A percentile compares a stretch with the other conserved stretches of the same genome.
These are phyloP conservation scores for Hystrix cristata DNA, from an alignment of 2,113 vertebrate genomes.

Conservation along the genomic window DNA sequence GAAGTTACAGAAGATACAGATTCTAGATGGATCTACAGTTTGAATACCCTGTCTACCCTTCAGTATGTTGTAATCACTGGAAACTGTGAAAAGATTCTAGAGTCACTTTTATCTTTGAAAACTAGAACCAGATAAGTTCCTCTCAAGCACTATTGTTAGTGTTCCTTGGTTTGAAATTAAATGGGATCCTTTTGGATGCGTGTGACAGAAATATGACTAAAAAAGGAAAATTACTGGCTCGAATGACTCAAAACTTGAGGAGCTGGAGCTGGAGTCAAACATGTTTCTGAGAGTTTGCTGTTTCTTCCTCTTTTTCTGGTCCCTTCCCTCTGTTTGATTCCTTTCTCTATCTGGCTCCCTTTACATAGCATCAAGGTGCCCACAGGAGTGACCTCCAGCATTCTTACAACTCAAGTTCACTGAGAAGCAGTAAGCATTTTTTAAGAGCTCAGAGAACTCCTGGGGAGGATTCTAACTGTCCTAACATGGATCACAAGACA, in stretches of 20 bases:
- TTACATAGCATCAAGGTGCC: neutral
- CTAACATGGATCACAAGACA: neutral
- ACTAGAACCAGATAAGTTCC: neutral
- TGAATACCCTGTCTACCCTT: neutral
- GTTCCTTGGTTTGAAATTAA: neutral
- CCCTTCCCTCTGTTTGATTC: neutral
- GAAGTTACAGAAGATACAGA: neutral
- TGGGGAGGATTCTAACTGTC: neutral
- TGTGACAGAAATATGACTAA: neutral
- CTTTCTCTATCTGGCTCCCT: neutral
- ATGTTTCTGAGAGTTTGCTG: neutral
- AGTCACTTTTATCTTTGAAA: slow-evolving; percentile 29
- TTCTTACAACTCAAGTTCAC: neutral
- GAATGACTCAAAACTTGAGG: neutral
- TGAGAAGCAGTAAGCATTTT: neutral
- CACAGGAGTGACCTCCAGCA: neutral
- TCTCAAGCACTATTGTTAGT: slow-evolving; percentile 34
- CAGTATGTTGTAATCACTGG: neutral
- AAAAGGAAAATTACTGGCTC: neutral
- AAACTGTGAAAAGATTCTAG: neutral
- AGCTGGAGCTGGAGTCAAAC: neutral
- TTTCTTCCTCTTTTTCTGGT: neutral
- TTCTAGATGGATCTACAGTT: neutral
- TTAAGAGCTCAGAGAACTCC: neutral
- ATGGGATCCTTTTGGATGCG: neutral